Base-by-base conservation (phyloP, 2,113 vertebrate species). In the Chunga burmeisteri region DNA sequence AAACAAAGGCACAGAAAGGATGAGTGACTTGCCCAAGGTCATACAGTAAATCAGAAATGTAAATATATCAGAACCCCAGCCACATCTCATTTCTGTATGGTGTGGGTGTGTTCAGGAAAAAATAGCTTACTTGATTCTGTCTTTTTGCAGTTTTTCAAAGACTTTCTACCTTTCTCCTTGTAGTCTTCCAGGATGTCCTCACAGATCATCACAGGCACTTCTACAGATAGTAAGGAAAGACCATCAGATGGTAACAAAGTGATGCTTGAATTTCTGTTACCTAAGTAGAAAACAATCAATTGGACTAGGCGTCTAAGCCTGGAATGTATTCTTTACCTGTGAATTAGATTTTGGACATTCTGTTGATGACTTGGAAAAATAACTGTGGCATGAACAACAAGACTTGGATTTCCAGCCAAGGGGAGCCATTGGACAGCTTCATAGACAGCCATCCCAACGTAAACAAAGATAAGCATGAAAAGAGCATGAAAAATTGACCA, bases 1-100 rank as follows among this genome's bases (percentile, higher is more conserved):
- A 92, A 96, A 88, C 38, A 77, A 81, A 91, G 53, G n/a, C 49
- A 82, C 40, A 90, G 90, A 83, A 95, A 49, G 44, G n/a, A 59
- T 59, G 42, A 90, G 47, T 56, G 36, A 49, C 19, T 94, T 88
- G 44, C 40, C 52, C 68, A 86, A 93, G 79, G 84, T 95, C 89
- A 63, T 58, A n/a, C 14, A 70, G 21, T 73, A 77, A 95, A 86
- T 73, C 86, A 90, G 74, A 87, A 87, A 56, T 46, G 58, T 70
- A 93, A 80, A 75, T 79, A 75, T 13, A 72, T 40, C 36, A 50
- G 32, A 92, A 91, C 9, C 7, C 16, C 46, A 73, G 74, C 17
- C 55, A 90, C 46, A 62, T 73, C 27, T 63, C 7, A 11, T 53
- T 87, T 95, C 46, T 74, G 16, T 59, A n/a, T 14, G 5, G 14